A percentile compares a stretch with the other conserved stretches of the same genome.
These are phyloP conservation scores for Baronia brevicornis DNA, from an alignment of 2,888 invertebrate species.

Conservation along the genomic window DNA sequence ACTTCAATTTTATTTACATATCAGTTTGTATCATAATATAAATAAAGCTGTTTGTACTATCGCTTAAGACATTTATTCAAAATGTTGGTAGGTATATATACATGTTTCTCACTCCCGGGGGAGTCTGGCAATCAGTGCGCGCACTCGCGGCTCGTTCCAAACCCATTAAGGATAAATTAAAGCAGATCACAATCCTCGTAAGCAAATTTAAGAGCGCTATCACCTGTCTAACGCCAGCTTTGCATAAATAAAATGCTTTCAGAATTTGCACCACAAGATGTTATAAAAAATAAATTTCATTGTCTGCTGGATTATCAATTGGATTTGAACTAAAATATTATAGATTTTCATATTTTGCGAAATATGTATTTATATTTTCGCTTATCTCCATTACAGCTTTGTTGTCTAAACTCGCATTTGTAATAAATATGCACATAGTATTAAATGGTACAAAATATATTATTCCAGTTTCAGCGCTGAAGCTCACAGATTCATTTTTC, in stretches of 20 bases:
- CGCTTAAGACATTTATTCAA: conserved; percentile 17
- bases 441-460: too few species aligned
- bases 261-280: conserved; percentile 5
- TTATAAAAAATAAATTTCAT: conserved; percentile 9
- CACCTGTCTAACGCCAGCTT: conserved; percentile 23
- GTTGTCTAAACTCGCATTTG: too few species aligned
- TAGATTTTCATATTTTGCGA: too few species aligned
- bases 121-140: conserved; percentile 65
- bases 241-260: conserved; percentile 19
- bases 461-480: too few species aligned
- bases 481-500: too few species aligned
- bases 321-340: too few species aligned
- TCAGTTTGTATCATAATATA: too few species aligned
- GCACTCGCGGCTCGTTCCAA: conserved; percentile 54
- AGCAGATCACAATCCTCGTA: conserved; percentile 47
- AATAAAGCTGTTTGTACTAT: too few species aligned
- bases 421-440: too few species aligned
- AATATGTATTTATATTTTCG: too few species aligned
- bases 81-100: conserved; percentile 26
- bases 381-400: too few species aligned
- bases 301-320: background rate
- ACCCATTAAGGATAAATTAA: conserved; percentile 69
- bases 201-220: conserved; percentile 37
- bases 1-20: too few species aligned
- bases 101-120: conserved; percentile 33